Percentiles rank a stretch among this genome's conserved stretches.
These are phyloP conservation scores for Ctenochaetus hawaiiensis DNA, from an alignment of 2,797 vertebrate genomes.

Conservation along the genomic window DNA sequence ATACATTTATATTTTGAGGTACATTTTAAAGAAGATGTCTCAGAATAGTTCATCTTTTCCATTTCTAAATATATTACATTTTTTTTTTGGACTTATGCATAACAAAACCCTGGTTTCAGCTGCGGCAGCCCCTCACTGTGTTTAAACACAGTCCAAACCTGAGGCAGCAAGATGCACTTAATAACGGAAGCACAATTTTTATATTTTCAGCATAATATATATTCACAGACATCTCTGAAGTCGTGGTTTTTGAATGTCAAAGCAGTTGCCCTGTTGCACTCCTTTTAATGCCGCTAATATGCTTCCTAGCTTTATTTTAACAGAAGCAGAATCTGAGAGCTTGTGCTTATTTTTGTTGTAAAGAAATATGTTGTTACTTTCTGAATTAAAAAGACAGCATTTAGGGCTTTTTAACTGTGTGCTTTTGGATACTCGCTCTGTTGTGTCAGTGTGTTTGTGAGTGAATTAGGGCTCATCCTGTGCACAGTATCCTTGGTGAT, in stretches of 20 bases:
- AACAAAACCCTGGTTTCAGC: not conserved
- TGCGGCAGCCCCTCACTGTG: not conserved
- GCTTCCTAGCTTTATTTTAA: not conserved
- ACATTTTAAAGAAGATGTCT: not conserved
- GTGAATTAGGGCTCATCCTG: slow-evolving; percentile 21
- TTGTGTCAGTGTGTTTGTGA: slow-evolving; percentile 14
- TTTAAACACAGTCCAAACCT: not conserved
- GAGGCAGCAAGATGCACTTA: not conserved
- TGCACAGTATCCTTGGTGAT: slow-evolving; percentile 53
- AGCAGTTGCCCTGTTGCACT: not conserved
- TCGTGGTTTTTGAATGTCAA: not conserved
- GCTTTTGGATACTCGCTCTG: slow-evolving; percentile 6
- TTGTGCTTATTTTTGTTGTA: not conserved
- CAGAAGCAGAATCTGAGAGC: not conserved
- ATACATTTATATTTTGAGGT: no score
- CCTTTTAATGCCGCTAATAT: not conserved
- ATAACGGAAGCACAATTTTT: not conserved
- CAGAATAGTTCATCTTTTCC: not conserved
- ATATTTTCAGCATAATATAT: not conserved
- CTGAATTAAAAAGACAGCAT: not conserved
- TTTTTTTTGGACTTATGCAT: not conserved
- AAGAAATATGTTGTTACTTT: not conserved
- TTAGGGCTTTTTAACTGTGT: not conserved
- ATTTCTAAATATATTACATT: not conserved
- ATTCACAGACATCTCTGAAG: not conserved